Evolutionary conservation across 2,113 vertebrate species (phyloP).

Genomic region (Synodontis membranacea): DNA sequence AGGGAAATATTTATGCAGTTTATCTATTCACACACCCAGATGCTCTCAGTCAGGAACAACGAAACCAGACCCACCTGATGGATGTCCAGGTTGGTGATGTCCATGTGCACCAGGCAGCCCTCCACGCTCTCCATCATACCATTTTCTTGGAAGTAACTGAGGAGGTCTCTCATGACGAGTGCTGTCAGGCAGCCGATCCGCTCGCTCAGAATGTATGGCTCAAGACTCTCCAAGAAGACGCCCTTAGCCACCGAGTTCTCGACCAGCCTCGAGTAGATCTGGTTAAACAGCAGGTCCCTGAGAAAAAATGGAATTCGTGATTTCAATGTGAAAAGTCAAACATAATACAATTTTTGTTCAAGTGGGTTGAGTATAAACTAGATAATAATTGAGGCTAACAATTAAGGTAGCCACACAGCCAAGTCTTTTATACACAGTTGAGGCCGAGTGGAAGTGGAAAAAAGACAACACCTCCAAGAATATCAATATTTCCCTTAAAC

Average conservation of each 20-base stretch:
- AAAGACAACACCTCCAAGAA: not conserved
- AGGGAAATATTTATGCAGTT: not conserved
- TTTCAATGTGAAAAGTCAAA: not conserved
- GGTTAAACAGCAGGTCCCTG: constrained; percentile 92
- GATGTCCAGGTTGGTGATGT: constrained; percentile 95
- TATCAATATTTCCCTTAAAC: not conserved
- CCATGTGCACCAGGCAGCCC: constrained; percentile 94
- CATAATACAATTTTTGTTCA: not conserved
- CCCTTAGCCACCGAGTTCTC: constrained; percentile 92
- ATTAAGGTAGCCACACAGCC: not conserved
- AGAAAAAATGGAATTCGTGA: not conserved
- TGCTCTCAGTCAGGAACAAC: not conserved
- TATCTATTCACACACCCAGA: not conserved
- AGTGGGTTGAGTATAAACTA: no score
- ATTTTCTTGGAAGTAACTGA: constrained; percentile 91
- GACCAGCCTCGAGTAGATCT: constrained; percentile 86
- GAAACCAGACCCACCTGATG: constrained; percentile 80
- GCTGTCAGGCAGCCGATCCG: constrained; percentile 88
- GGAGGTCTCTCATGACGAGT: constrained; percentile 91
- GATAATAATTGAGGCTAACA: not conserved
- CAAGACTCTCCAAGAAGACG: constrained; percentile 91
- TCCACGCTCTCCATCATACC: constrained; percentile 92
- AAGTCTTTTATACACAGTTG: not conserved
- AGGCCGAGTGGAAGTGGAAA: not conserved
- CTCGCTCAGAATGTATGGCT: constrained; percentile 89